Conservation (phyloP, 2,797 vertebrate genomes). For the Sebastes cheni region DNA sequence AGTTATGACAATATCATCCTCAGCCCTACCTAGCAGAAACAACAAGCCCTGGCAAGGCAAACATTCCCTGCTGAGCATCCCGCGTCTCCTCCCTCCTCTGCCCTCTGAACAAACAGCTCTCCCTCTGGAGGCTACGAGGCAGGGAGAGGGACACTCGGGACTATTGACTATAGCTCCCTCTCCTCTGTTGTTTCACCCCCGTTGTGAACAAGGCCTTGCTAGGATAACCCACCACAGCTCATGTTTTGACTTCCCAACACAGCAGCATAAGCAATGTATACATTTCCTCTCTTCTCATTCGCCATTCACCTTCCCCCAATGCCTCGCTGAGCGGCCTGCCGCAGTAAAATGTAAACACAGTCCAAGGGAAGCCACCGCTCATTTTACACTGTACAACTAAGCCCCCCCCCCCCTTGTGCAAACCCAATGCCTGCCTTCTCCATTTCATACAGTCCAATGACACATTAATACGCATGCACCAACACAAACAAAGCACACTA, state of each 20-base stretch:
- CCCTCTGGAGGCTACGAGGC: slow-evolving; percentile 37
- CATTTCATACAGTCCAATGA: slow-evolving; percentile 46
- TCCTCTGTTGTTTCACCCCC: slow-evolving; percentile 32
- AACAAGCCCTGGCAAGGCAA: slow-evolving; percentile 48
- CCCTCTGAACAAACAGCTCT: slow-evolving; percentile 63
- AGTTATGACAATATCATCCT: slow-evolving; percentile 11
- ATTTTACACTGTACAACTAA: slow-evolving; percentile 37
- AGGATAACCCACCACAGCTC: neutral
- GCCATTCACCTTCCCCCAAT: neutral
- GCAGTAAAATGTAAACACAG: slow-evolving; percentile 63
- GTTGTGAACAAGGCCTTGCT: slow-evolving; percentile 18
- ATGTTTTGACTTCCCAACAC: slow-evolving; percentile 33
- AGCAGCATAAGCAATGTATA: slow-evolving; percentile 22
- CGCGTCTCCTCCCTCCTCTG: slow-evolving; percentile 27
- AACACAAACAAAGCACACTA: slow-evolving; percentile 37
- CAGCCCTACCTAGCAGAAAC: slow-evolving; percentile 6
- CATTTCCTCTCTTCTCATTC: slow-evolving; percentile 20
- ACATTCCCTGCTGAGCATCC: slow-evolving; percentile 49
- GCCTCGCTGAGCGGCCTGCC: neutral
- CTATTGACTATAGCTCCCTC: slow-evolving; percentile 16
- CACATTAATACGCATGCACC: slow-evolving; percentile 30
- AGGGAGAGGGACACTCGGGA: slow-evolving; percentile 34
- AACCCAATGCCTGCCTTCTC: slow-evolving; percentile 33
- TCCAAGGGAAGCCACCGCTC: slow-evolving; percentile 43
- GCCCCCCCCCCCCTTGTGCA: slow-evolving; percentile 1